Evolutionary conservation across 2,888 invertebrate species (phyloP).

Genomic region (Siphonodentalium dalli): DNA sequence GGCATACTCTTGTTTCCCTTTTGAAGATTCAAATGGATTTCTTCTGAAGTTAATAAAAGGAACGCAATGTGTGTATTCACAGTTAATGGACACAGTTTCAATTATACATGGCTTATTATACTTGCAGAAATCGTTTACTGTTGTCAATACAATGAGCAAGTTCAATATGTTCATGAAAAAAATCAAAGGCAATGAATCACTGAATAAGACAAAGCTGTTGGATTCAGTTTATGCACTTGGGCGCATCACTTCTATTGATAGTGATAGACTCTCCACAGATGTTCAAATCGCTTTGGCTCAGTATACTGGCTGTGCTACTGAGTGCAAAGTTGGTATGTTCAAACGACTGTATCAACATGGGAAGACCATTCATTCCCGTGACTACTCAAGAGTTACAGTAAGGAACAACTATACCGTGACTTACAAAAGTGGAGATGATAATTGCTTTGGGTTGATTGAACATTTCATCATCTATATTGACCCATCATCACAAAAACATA

Average conservation of each 20-base stretch:
- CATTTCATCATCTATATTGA: too few relatives aligned
- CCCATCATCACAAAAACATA: too few relatives aligned
- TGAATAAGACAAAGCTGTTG: neutral
- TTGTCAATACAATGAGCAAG: neutral
- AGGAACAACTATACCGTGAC: conserved; percentile 7
- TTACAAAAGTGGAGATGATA: conserved; percentile 3
- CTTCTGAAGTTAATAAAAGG: conserved; percentile 11
- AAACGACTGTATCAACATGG: neutral
- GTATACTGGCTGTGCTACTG: neutral
- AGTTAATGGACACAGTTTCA: conserved; percentile 4
- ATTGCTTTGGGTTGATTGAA: too few relatives aligned
- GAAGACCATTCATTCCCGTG: conserved; percentile 6
- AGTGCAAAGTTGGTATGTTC: neutral
- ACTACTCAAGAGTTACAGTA: conserved; percentile 6
- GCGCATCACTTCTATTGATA: neutral
- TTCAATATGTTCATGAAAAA: conserved; percentile 4
- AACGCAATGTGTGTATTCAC: conserved; percentile 11
- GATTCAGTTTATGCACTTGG: neutral
- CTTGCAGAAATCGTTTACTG: conserved; percentile 1
- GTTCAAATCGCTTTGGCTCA: neutral
- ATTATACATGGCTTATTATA: conserved; percentile 9
- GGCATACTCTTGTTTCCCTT: conserved; percentile 29
- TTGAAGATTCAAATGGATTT: conserved; percentile 18
- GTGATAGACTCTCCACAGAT: neutral
- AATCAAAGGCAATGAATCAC: neutral